A percentile compares a stretch with the other conserved stretches of the same genome.
These are phyloP conservation scores for Verasper variegatus DNA, from an alignment of 2,113 vertebrate species.

Conservation along the genomic window DNA sequence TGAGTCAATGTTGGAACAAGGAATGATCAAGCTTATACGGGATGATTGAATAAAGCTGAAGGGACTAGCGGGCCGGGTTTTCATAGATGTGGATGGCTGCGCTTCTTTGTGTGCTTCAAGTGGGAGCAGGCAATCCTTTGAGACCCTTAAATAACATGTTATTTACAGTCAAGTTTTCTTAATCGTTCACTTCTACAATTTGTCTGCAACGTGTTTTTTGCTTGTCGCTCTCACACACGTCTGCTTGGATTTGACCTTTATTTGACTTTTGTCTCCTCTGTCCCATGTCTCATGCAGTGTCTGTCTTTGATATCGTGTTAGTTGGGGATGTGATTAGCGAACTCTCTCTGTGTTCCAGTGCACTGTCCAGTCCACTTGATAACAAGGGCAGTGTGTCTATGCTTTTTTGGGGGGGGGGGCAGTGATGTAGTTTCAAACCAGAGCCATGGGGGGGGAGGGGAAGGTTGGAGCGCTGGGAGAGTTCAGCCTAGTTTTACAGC, in stretches of 20 bases:
- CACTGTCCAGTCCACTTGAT: slow-evolving; percentile 56
- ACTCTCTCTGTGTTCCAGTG: slow-evolving; percentile 25
- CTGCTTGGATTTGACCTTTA: slow-evolving; percentile 6
- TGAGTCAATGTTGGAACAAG: slow-evolving; percentile 30
- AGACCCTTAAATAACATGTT: too few species aligned
- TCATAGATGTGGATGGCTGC: slow-evolving; percentile 23
- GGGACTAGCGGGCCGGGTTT: not conserved
- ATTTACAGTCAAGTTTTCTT: too few species aligned
- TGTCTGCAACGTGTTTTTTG: not conserved
- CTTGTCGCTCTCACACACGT: not conserved
- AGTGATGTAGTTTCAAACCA: slow-evolving; percentile 36
- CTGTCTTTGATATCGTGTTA: not conserved
- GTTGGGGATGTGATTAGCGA: slow-evolving; percentile 7
- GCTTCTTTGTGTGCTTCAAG: slow-evolving; percentile 4
- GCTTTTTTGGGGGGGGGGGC: slow-evolving; percentile 12
- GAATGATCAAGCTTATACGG: slow-evolving; percentile 34
- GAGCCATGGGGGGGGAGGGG: slow-evolving; percentile 39
- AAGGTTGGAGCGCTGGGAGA: slow-evolving; percentile 29
- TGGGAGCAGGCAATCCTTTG: too few species aligned
- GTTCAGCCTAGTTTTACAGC: slow-evolving; percentile 65
- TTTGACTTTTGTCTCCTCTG: slow-evolving; percentile 20
- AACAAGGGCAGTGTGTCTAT: slow-evolving; percentile 54
- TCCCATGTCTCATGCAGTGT: not conserved
- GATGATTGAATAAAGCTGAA: slow-evolving; percentile 42
- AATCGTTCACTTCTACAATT: too few species aligned